phyloP scores from a whole-genome alignment of 2,113 vertebrate genomes.

The Tamias sibiricus region DNA sequence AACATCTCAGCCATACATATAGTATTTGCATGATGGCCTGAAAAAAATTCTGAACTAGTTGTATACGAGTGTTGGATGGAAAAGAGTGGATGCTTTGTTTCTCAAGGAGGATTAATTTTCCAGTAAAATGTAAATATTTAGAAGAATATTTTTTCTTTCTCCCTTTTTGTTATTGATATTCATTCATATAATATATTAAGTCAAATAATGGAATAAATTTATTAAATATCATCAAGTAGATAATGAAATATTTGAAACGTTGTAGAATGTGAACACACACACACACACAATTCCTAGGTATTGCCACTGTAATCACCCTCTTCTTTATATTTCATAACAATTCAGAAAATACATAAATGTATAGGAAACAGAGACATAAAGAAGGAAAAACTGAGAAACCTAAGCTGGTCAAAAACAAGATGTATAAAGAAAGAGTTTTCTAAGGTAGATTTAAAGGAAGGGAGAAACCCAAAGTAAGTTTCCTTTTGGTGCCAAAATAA shows the following conservation, averaged over 20 bases:
- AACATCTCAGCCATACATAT: background rate
- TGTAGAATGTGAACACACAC: background rate
- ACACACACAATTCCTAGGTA: background rate
- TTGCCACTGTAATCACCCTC: background rate
- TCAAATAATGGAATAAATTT: background rate
- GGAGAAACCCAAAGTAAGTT: background rate
- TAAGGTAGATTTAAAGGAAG: constrained; percentile 42
- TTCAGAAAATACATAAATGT: constrained; percentile 15
- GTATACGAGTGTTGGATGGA: background rate
- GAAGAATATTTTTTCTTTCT: background rate
- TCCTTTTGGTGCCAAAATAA: constrained; percentile 47
- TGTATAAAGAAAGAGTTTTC: background rate
- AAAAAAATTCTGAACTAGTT: background rate
- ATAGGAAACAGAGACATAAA: background rate
- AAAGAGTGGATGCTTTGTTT: background rate
- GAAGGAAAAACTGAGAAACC: background rate
- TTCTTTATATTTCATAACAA: background rate
- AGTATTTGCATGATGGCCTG: background rate
- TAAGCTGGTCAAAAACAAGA: background rate
- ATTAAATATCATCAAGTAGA: background rate
- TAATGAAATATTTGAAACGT: background rate
- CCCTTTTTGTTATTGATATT: background rate
- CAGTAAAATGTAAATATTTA: background rate
- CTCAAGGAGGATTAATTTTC: background rate
- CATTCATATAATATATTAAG: background rate